A percentile compares a stretch with the other conserved stretches of the same genome.
Conservation (phyloP, 2,888 invertebrate species). For the Amphipoea oculea region DNA sequence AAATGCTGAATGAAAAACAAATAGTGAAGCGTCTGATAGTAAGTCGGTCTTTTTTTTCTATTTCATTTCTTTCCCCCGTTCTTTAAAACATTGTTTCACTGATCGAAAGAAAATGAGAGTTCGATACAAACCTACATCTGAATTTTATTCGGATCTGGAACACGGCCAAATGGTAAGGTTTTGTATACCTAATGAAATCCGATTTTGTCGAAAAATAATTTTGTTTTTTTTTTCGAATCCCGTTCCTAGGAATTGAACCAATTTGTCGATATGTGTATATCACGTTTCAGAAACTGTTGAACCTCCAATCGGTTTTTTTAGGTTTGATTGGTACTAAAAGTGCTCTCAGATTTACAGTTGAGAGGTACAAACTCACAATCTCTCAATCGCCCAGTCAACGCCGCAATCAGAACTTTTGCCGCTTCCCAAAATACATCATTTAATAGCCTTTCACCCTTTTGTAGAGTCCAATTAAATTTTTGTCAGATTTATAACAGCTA, state of each 20-base stretch:
- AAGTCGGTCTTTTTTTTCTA: background rate
- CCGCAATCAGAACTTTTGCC: constrained; percentile 38
- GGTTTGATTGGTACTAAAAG: background rate
- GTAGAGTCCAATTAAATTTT: constrained; percentile 41
- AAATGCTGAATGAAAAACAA: background rate
- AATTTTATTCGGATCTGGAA: constrained; percentile 32
- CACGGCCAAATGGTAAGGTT: constrained; percentile 13
- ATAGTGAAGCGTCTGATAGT: background rate
- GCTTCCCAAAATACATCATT: constrained; percentile 24
- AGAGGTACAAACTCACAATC: constrained; percentile 26
- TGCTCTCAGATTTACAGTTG: background rate
- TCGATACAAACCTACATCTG: constrained; percentile 31
- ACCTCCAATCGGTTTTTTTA: background rate
- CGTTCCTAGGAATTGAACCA: constrained; percentile 2
- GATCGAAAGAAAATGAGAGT: constrained; percentile 47
- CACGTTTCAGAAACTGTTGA: background rate
- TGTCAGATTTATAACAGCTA: constrained; percentile 56
- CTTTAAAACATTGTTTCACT: constrained; percentile 29
- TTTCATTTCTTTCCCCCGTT: background rate
- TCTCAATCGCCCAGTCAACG: constrained; percentile 29
- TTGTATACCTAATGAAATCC: constrained; percentile 19
- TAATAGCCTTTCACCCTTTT: constrained; percentile 27
- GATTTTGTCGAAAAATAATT: background rate
- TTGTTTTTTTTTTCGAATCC: background rate
- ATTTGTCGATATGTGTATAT: constrained; percentile 1